Base-by-base conservation (phyloP, 2,113 vertebrate genomes). In the Eidolon helvum region DNA sequence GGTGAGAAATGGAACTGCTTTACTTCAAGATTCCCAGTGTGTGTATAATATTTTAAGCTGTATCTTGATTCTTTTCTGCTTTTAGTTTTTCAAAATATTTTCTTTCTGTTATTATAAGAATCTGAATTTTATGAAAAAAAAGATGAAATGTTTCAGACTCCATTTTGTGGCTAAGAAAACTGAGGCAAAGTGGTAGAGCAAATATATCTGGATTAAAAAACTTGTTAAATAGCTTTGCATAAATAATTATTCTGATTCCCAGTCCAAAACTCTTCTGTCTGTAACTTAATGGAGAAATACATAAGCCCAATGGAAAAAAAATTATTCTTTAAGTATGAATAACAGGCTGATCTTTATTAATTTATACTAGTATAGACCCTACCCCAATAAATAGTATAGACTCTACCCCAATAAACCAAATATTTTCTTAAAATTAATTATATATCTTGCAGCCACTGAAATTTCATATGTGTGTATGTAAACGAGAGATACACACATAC, bases 1-100 rank as follows among this genome's bases (percentile, higher is more conserved):
- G 8, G 45, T 71, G 24, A 50, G 21, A 78, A 89, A 87, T 63
- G 21, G 10, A 83, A 88, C 40, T 88, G 11, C n/a, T 79, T 92
- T 90, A 43, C 15, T 74, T 55, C 7, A 45, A 85, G 35, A 95
- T 77, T 6, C 43, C 21, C 53, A 86, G 28, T 40, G 38, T 40
- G 48, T 35, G 4, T 38, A 4, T 24, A 82, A 65, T 89, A 85
- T 84, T 93, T 72, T 78, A 82, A 83, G 9, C 10, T 87, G 24
- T 68, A 93, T 43, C 28, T 96, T 88, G 43, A 87, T 48, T 16
- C 57, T 84, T 84, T 78, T 22, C 38, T 79, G 78, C 45, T n/a
- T 79, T 79, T 33, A 65, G 48, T 65, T 94, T 94, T 71, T 94
- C 28, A 63, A 50, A 68, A 72, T 69, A 86, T 57, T 84, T 94